phyloP scores from a whole-genome alignment of 2,797 vertebrate genomes.

The Craterocephalus amniculus region DNA sequence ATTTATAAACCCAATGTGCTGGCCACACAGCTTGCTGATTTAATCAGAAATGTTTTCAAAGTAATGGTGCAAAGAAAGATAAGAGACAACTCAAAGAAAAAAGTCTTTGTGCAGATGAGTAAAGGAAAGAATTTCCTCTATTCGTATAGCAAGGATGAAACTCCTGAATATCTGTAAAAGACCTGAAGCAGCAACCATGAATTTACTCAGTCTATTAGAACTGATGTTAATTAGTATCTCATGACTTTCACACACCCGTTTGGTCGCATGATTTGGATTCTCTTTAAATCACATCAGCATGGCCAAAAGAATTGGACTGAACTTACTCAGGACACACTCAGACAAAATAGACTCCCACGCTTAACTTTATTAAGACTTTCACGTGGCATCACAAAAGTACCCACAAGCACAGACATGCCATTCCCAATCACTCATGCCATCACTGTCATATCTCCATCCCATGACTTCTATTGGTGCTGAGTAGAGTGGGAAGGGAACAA shows the following conservation, averaged over 20 bases:
- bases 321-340: not conserved
- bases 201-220: slow-evolving; percentile 11
- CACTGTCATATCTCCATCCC: slow-evolving; percentile 59
- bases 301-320: not conserved
- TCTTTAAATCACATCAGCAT: slow-evolving; percentile 29
- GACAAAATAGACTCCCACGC: not conserved
- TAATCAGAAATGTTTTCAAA: too few species aligned
- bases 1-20: too few species aligned
- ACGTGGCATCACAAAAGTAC: slow-evolving; percentile 21
- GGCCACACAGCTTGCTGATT: too few species aligned
- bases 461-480: slow-evolving; percentile 70
- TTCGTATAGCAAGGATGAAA: not conserved
- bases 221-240: slow-evolving; percentile 5
- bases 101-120: too few species aligned
- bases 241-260: slow-evolving; percentile 24
- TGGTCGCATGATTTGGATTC: slow-evolving; percentile 37
- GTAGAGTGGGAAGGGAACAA: slow-evolving; percentile 39
- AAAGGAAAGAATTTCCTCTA: not conserved
- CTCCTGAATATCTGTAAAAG: not conserved
- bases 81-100: too few species aligned
- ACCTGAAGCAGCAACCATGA: not conserved
- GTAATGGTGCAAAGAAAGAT: too few species aligned
- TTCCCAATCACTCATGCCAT: slow-evolving; percentile 58
- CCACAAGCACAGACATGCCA: slow-evolving; percentile 37
- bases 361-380: slow-evolving; percentile 22